Evolutionary conservation across 1,140 invertebrate species (phyloP).

Genomic region (Drosophila mojavensis): DNA sequence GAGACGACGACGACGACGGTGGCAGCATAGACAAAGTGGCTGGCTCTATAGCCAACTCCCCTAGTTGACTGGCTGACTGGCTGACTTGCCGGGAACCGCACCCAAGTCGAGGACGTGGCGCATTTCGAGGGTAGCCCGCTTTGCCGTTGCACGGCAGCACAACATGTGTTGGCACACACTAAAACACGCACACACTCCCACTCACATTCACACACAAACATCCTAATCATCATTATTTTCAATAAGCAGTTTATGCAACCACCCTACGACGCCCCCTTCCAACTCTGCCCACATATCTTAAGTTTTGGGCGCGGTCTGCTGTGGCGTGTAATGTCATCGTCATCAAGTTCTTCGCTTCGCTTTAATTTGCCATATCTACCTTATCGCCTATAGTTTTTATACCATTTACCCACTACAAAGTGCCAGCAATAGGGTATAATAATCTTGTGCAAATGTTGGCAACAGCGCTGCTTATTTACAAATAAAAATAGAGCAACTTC

Average conservation of each 20-base stretch:
- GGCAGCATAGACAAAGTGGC: conserved; percentile 50
- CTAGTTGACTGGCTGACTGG: background rate
- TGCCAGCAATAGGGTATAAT: background rate
- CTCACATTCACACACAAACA: conserved; percentile 1
- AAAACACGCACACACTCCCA: conserved; percentile 6
- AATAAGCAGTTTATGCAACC: conserved; percentile 29
- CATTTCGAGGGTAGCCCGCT: conserved; percentile 11
- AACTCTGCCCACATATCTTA: background rate
- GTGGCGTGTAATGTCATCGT: conserved; percentile 37
- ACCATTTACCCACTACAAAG: background rate
- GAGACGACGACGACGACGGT: background rate
- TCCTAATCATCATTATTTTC: conserved; percentile 41
- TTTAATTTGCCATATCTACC: conserved; percentile 39
- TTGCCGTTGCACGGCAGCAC: conserved; percentile 14
- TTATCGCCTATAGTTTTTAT: conserved; percentile 31
- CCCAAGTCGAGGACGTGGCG: conserved; percentile 17
- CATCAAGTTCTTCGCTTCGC: conserved; percentile 25
- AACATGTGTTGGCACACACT: conserved; percentile 41
- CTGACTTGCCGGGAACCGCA: conserved; percentile 20
- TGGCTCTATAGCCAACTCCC: conserved; percentile 17
- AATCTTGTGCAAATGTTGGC: background rate
- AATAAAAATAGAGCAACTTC: too few relatives aligned
- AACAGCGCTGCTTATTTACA: background rate
- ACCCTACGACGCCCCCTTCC: background rate
- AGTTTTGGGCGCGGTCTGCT: conserved; percentile 34